Evolutionary conservation across 2,113 vertebrate species (phyloP).

Genomic region (Ophthalmolycus amberensis): DNA sequence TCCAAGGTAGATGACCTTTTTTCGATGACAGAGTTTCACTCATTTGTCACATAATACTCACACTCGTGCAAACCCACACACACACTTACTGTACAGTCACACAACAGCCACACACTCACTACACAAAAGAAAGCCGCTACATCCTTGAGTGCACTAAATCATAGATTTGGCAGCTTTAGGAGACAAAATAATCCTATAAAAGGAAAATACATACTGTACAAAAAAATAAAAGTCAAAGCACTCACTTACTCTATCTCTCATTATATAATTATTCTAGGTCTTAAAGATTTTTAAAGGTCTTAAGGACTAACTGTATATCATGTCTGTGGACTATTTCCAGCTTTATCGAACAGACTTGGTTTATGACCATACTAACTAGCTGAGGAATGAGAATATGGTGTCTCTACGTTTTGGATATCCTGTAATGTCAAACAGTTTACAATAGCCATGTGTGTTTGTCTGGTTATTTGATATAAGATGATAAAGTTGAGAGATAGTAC

Average conservation of each 20-base stretch:
- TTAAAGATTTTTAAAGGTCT: slow-evolving; percentile 61
- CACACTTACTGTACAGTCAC: slow-evolving; percentile 52
- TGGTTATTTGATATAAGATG: slow-evolving; percentile 70
- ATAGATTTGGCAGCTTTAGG: slow-evolving; percentile 70
- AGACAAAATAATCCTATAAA: slow-evolving; percentile 62
- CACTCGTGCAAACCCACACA: slow-evolving; percentile 56
- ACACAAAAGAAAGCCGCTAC: slow-evolving; percentile 67
- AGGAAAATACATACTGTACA: slow-evolving; percentile 58
- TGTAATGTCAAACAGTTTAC: slow-evolving; percentile 61
- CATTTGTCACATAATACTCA: slow-evolving; percentile 29
- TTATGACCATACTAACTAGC: slow-evolving; percentile 57
- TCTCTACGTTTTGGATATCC: slow-evolving; percentile 61
- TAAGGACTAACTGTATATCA: slow-evolving; percentile 62
- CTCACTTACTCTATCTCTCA: slow-evolving; percentile 59
- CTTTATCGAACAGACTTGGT: slow-evolving; percentile 51
- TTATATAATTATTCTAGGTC: slow-evolving; percentile 57
- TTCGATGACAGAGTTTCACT: slow-evolving; percentile 53
- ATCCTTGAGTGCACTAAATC: slow-evolving; percentile 67
- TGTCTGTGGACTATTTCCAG: slow-evolving; percentile 55
- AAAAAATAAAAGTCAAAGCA: slow-evolving; percentile 63
- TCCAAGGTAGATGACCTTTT: slow-evolving; percentile 72
- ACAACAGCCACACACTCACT: slow-evolving; percentile 45
- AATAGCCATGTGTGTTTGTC: slow-evolving; percentile 55
- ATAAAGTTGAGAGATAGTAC: slow-evolving; percentile 64
- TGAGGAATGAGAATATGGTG: slow-evolving; percentile 48